These are phyloP conservation scores for Palythoa grandis DNA, from an alignment of 92 coral and sea anemone species.

Conservation along the genomic window DNA sequence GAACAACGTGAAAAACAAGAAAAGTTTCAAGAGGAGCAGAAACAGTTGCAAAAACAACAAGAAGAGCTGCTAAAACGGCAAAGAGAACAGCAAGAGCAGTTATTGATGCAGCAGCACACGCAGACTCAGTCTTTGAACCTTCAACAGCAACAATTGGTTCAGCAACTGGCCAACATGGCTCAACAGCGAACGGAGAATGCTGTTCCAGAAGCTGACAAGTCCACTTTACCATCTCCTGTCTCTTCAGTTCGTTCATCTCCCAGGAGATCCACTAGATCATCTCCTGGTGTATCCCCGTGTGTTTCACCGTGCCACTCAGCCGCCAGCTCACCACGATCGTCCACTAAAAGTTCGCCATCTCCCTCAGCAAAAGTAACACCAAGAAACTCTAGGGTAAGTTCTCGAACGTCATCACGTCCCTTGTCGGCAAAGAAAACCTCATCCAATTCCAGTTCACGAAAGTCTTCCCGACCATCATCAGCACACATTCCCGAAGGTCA, in stretches of 20 bases:
- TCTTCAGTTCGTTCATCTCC: constrained; percentile 64
- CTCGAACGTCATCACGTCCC: constrained; percentile 55
- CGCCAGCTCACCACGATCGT: constrained; percentile 57
- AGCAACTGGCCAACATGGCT: constrained; percentile 71
- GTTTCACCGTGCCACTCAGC: constrained; percentile 49
- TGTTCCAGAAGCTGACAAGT: constrained; percentile 27
- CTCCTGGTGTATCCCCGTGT: constrained; percentile 41
- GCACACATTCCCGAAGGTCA: constrained; percentile 53
- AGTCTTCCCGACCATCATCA: constrained; percentile 59
- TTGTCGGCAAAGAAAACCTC: constrained; percentile 53
- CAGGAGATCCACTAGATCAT: constrained; percentile 55
- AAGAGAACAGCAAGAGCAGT: constrained; percentile 87
- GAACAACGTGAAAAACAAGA: constrained; percentile 75
- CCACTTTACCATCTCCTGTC: constrained; percentile 56
- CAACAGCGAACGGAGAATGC: constrained; percentile 61
- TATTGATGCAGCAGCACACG: constrained; percentile 84
- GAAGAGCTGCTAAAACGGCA: constrained; percentile 85
- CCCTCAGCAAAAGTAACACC: constrained; percentile 47
- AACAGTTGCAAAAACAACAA: constrained; percentile 87
- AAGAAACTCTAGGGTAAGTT: constrained; percentile 44
- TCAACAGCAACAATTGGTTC: constrained; percentile 80
- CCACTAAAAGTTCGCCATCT: constrained; percentile 51
- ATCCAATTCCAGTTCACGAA: constrained; percentile 48
- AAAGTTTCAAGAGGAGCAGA: constrained; percentile 86
- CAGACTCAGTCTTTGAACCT: constrained; percentile 83